Percentiles rank a stretch among this genome's conserved stretches.
phyloP scores from a whole-genome alignment of 2,888 invertebrate species.

The Polyploca ridens region DNA sequence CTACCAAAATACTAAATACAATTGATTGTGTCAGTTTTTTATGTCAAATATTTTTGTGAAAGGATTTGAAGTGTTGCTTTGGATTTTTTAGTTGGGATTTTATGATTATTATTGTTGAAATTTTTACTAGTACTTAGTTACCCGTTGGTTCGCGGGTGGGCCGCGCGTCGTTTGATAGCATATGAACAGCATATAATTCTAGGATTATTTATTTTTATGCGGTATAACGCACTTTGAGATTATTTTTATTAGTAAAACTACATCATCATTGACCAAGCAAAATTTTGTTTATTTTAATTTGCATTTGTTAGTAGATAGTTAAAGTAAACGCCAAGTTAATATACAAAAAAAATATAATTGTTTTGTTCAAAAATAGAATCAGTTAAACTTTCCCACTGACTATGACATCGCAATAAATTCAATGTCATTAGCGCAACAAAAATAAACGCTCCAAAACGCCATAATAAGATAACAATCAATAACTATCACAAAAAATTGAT shows the following conservation, averaged over 20 bases:
- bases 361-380: neutral
- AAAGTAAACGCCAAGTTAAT: too few relatives aligned
- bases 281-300: neutral
- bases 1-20: conserved; percentile 76
- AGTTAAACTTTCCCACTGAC: conserved; percentile 55
- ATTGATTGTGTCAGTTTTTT: conserved; percentile 61
- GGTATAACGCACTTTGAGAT: too few relatives aligned
- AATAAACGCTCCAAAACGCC: conserved; percentile 50
- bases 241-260: too few relatives aligned
- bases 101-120: neutral
- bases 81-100: conserved; percentile 21
- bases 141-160: too few relatives aligned
- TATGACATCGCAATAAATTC: conserved; percentile 53
- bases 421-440: conserved; percentile 38
- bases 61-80: conserved; percentile 53
- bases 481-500: conserved; percentile 38
- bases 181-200: too few relatives aligned
- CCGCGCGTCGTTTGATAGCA: too few relatives aligned
- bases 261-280: too few relatives aligned
- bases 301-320: neutral
- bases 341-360: neutral
- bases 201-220: too few relatives aligned
- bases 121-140: neutral
- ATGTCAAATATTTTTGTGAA: conserved; percentile 43
- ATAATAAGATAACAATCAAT: conserved; percentile 60